These are phyloP conservation scores for Philereme vetulata DNA, from an alignment of 2,888 invertebrate genomes.

Conservation along the genomic window DNA sequence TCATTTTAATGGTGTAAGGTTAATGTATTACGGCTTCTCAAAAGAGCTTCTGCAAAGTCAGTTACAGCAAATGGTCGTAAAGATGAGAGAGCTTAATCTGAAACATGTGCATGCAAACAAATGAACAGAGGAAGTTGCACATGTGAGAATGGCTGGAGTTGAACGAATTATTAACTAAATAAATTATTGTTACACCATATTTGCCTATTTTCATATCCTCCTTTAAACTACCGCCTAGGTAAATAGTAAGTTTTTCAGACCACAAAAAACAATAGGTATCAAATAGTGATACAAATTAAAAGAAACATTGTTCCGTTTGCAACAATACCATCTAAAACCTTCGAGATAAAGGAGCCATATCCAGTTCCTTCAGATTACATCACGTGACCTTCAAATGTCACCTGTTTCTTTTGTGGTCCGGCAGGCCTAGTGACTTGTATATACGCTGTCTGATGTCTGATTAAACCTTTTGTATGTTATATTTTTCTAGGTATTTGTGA, in stretches of 20 bases:
- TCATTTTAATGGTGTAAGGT: too few relatives aligned
- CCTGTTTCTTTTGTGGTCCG: constrained; percentile 8
- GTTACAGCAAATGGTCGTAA: constrained; percentile 11
- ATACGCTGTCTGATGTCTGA: constrained; percentile 2
- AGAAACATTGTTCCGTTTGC: not conserved
- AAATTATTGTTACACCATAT: too few relatives aligned
- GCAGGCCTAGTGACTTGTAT: not conserved
- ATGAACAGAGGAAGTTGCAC: constrained; percentile 58
- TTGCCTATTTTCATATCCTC: too few relatives aligned
- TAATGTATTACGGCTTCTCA: too few relatives aligned
- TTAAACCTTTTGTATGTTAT: constrained; percentile 4
- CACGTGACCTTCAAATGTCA: constrained; percentile 14
- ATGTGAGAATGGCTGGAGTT: constrained; percentile 36
- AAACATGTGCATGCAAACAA: constrained; percentile 53
- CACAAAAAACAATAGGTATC: not conserved
- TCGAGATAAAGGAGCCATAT: constrained; percentile 6
- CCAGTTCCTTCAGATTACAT: constrained; percentile 6
- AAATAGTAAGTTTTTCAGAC: too few relatives aligned
- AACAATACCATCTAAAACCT: constrained; percentile 1
- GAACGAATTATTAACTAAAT: constrained; percentile 16
- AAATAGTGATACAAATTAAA: not conserved
- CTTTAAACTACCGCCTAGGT: too few relatives aligned
- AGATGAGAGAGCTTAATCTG: constrained; percentile 44
- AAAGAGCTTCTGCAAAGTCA: not conserved
- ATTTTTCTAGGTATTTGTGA: constrained; percentile 4